Conservation (phyloP, 2,888 invertebrate genomes). For the Acanthoscelides obtectus region DNA sequence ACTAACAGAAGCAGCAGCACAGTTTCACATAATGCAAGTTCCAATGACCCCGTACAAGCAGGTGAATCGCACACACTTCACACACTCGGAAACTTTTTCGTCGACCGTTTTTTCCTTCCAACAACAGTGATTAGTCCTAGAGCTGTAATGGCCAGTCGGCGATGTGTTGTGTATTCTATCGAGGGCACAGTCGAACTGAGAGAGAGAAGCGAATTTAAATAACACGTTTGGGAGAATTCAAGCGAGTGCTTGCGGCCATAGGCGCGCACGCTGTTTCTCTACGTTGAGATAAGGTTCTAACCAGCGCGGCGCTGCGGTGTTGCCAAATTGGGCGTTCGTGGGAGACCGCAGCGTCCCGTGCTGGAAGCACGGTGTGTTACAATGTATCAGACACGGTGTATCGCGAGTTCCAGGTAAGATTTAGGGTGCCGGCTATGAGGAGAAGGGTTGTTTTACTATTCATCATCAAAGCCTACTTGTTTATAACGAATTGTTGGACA, state of each 20-base stretch:
- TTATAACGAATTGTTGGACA: too few relatives aligned
- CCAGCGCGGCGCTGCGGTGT: not conserved
- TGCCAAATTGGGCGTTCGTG: not conserved
- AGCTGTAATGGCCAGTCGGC: not conserved
- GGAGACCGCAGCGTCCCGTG: not conserved
- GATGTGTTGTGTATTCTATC: not conserved
- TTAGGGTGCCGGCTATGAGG: too few relatives aligned
- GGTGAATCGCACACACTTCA: not conserved
- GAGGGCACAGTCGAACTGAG: not conserved
- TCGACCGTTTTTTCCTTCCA: not conserved
- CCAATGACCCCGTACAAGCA: constrained; percentile 1
- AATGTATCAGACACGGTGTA: too few relatives aligned
- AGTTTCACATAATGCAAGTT: constrained; percentile 8
- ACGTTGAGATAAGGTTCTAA: not conserved
- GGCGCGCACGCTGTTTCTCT: not conserved
- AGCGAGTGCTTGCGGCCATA: not conserved
- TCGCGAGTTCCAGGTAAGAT: too few relatives aligned
- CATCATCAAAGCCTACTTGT: too few relatives aligned
- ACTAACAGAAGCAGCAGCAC: not conserved
- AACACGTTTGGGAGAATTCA: constrained; percentile 39
- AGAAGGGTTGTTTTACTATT: too few relatives aligned
- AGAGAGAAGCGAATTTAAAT: constrained; percentile 41
- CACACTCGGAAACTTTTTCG: not conserved
- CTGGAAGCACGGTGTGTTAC: not conserved
- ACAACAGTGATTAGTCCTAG: not conserved